These are phyloP conservation scores for Metalampra italica DNA, from an alignment of 2,888 invertebrate genomes.

Conservation along the genomic window DNA sequence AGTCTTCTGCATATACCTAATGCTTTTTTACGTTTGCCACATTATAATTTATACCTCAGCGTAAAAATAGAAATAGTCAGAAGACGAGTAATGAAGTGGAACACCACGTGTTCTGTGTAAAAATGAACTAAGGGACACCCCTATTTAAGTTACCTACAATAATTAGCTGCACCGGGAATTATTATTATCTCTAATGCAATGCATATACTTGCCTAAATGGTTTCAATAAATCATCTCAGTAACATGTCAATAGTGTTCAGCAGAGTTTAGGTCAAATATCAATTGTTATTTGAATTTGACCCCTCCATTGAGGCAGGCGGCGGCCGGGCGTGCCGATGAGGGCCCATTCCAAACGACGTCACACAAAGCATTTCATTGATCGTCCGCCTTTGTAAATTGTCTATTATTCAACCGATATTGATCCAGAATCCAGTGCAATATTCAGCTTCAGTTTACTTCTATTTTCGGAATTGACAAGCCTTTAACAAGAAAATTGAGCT, in stretches of 20 bases:
- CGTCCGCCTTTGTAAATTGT: conserved; percentile 27
- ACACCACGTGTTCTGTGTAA: too few species aligned
- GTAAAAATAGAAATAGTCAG: too few species aligned
- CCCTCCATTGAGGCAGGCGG: conserved; percentile 30
- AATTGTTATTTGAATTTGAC: conserved; percentile 35
- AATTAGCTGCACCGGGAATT: conserved; percentile 32
- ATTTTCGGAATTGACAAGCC: too few species aligned
- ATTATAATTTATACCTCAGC: too few species aligned
- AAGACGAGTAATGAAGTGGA: too few species aligned
- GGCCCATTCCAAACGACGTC: conserved; percentile 28
- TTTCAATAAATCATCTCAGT: conserved; percentile 1
- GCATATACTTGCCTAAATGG: background rate
- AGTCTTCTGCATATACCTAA: too few species aligned
- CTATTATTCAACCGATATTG: conserved; percentile 27
- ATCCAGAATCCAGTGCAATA: conserved; percentile 4
- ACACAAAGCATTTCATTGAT: conserved; percentile 27
- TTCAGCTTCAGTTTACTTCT: background rate
- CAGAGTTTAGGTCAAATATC: conserved; percentile 30
- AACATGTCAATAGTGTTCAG: conserved; percentile 1
- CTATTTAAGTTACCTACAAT: background rate
- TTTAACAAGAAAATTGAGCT: too few species aligned
- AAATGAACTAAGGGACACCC: too few species aligned
- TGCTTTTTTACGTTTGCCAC: too few species aligned
- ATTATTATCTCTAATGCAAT: background rate
- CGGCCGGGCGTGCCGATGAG: conserved; percentile 16